These are phyloP conservation scores for Leuciscus waleckii DNA, from an alignment of 2,797 vertebrate species.

Conservation along the genomic window DNA sequence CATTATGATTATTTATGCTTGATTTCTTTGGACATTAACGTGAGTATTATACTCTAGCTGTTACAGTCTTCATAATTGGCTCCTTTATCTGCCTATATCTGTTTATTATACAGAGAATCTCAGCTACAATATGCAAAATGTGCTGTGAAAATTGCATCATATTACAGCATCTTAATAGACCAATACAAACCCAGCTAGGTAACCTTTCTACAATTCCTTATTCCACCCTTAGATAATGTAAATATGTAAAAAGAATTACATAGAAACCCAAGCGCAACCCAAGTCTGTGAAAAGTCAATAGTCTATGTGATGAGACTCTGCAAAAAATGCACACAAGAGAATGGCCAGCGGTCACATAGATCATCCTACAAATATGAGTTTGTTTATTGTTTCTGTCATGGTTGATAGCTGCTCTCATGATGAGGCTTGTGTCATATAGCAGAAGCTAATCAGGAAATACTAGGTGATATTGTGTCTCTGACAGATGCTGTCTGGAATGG, in stretches of 20 bases:
- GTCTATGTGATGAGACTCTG: conserved; percentile 40
- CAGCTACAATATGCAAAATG: neutral
- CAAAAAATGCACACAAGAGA: conserved; percentile 1
- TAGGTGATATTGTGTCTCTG: conserved; percentile 32
- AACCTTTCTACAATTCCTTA: neutral
- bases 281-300: conserved; percentile 36
- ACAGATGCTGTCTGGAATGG: conserved; percentile 20
- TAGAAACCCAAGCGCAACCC: conserved; percentile 11
- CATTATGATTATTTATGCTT: neutral
- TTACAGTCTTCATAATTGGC: neutral
- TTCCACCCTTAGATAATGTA: conserved; percentile 8
- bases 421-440: conserved; percentile 18
- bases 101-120: neutral
- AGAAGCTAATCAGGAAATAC: conserved; percentile 23
- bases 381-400: conserved; percentile 32
- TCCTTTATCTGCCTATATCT: neutral
- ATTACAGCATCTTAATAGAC: neutral
- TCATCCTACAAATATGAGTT: conserved; percentile 4
- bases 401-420: conserved; percentile 21
- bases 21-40: neutral
- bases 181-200: neutral
- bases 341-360: conserved; percentile 24
- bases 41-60: neutral
- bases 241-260: neutral
- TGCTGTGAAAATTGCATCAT: neutral